Conservation (phyloP, 2,113 vertebrate genomes). For the Merops nubicus region DNA sequence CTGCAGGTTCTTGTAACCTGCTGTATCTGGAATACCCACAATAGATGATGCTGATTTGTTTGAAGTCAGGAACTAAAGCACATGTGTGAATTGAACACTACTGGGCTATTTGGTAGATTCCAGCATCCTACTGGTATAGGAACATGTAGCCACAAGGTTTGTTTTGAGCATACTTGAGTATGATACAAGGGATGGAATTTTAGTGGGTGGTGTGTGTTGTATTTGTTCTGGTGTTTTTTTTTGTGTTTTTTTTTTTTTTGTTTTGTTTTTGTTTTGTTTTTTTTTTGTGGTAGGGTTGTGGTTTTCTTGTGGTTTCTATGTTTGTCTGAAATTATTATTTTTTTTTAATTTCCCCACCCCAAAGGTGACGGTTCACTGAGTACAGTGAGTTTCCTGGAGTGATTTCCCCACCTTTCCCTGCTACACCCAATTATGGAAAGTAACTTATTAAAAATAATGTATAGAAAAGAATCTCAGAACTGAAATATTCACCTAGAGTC, state of each 20-base stretch:
- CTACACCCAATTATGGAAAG: background rate
- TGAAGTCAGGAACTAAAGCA: background rate
- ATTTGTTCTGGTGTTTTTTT: no score
- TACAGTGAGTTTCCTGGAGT: background rate
- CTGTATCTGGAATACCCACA: background rate
- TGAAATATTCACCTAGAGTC: background rate
- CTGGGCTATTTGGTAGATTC: background rate
- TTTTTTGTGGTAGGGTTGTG: background rate
- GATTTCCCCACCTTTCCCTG: background rate
- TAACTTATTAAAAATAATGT: background rate
- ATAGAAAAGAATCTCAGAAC: background rate
- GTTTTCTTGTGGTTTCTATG: no score
- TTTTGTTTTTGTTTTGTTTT: background rate
- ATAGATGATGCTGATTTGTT: background rate
- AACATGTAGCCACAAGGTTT: background rate
- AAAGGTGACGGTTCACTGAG: background rate
- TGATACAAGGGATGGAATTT: background rate
- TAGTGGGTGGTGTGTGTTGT: no score
- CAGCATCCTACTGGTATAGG: background rate
- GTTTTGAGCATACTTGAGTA: background rate
- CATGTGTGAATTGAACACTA: background rate
- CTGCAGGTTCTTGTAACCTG: background rate
- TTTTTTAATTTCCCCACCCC: no score
- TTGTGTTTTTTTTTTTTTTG: background rate
- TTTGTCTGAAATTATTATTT: no score